Evolutionary conservation across 1,140 invertebrate genomes (phyloP), one percentile per base, ranked within the genome.

Genomic region (Melitaea cinxia): DNA sequence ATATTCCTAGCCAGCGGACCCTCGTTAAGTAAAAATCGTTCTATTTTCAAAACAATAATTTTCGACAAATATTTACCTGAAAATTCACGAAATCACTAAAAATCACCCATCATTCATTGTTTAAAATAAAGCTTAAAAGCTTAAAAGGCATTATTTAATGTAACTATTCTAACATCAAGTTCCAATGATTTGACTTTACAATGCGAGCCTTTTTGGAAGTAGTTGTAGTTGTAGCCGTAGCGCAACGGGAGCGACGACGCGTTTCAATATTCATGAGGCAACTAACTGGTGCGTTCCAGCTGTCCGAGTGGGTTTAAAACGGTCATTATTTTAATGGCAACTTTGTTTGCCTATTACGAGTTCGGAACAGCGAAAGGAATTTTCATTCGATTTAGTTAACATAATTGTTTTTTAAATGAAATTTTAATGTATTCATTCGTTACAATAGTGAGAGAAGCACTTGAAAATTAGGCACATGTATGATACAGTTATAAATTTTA

Each of bases 191-290:
- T 52, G 24, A 52, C 49, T 52, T 52, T 52, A 52, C 49, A 47
- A 47, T 47, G 24, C 49, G 30, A 50, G 47, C 58, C 23, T 52
- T 60, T 60, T 47, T 50, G 47, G 21, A 60, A 60, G 52, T 60
- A 50, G 58, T 60, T 60, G 45, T 49, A 37, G 58, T 60, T 60
- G 45, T 49, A 37, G 30, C 12, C 30, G 30, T 33, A 6, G 49
- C 9, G 53, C 53, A 52, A 24, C 39, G 50, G 52, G 39, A 49
- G 52, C 61, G 39, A 35, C 61, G 17, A 64, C 21, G 42, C 42
- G 26, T 33, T 57, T 56, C 26, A 60, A 60, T 60, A 60, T 60
- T 60, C 58, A 60, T 60, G 58, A 60, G 33, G 19, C 47, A 47
- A 60, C 58, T 60, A 60, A 60, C 58, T 52, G 49, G 49, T 52